phyloP scores from a whole-genome alignment of 2,888 invertebrate genomes.

The Crepidodera aurea region DNA sequence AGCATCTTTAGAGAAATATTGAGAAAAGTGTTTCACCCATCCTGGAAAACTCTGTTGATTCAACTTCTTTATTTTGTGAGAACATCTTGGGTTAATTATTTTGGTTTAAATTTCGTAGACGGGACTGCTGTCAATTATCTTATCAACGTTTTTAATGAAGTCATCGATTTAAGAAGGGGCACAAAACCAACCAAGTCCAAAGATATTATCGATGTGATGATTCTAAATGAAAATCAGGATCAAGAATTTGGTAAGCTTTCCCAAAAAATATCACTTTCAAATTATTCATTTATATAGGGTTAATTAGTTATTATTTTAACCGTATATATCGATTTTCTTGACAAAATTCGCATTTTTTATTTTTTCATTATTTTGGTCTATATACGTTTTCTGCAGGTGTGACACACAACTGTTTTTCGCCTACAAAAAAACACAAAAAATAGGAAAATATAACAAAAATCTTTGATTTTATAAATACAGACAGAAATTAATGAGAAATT shows the following conservation, averaged over 20 bases:
- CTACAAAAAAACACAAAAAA: too few species aligned
- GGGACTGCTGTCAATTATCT: conserved; percentile 47
- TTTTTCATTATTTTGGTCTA: too few species aligned
- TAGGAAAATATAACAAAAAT: too few species aligned
- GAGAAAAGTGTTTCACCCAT: conserved; percentile 52
- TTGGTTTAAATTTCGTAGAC: conserved; percentile 50
- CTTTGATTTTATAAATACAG: too few species aligned
- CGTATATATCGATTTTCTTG: too few species aligned
- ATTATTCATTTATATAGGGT: too few species aligned
- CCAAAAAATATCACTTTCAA: too few species aligned
- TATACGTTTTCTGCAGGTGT: too few species aligned
- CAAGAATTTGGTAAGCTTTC: conserved; percentile 8
- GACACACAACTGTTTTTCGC: too few species aligned
- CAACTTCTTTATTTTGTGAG: conserved; percentile 48
- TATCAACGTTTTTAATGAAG: conserved; percentile 47
- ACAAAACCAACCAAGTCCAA: conserved; percentile 59
- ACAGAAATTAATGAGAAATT: too few species aligned
- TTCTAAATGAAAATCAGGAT: conserved; percentile 22
- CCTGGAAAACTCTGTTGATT: conserved; percentile 45
- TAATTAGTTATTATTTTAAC: too few species aligned
- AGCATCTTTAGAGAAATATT: conserved; percentile 57
- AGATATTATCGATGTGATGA: conserved; percentile 65
- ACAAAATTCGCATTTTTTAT: too few species aligned
- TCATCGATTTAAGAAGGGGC: conserved; percentile 44
- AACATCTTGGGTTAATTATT: conserved; percentile 43